Base-by-base conservation (phyloP, 2,888 invertebrate species). In the Pantelozetes paolii region DNA sequence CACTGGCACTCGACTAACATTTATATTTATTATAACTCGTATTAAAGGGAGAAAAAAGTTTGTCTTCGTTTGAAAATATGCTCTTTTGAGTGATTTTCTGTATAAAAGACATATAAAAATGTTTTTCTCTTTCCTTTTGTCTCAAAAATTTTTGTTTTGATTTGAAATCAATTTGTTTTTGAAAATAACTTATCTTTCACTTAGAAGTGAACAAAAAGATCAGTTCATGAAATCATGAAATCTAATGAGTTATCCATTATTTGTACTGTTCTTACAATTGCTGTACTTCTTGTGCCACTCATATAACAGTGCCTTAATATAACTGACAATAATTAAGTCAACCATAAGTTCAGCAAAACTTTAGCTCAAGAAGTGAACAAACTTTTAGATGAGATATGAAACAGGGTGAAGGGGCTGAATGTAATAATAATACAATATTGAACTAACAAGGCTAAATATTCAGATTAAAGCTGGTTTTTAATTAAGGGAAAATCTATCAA, bases 171-270 rank as follows among this genome's bases (percentile, higher is more conserved):
- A 54, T 54, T 54, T 9, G 2, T 54, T 54, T 23, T 11, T 26
- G 23, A 3, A 26, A 8, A 26, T 23, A 9, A 13, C 1, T 26
- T 23, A 1, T 9, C 26, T 50, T 54, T 26, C n/a, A 9, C 26
- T n/a, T 1, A 26, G n/a, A n/a, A n/a, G n/a, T n/a, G n/a, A 9
- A 26, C 2, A 26, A 26, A n/a, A n/a, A n/a, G n/a, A n/a, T n/a
- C n/a, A n/a, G n/a, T n/a, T n/a, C n/a, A n/a, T n/a, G n/a, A 54
- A 54, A 23, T 54, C 54, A 23, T 26, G 8, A 54, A 54, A 54
- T 54, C 26, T 54, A 54, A 54, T 54, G 54, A 54, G 26, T 20
- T 2, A 20, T 50, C 50, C 20, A 50, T 50, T 54, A 54, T 54
- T 54, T 54, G 54, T 54, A 26, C 26, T 54, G 45, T 45, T 45